Evolutionary conservation across 2,113 vertebrate species (phyloP), one percentile per base, ranked within the genome.

Genomic region (Athene noctua): DNA sequence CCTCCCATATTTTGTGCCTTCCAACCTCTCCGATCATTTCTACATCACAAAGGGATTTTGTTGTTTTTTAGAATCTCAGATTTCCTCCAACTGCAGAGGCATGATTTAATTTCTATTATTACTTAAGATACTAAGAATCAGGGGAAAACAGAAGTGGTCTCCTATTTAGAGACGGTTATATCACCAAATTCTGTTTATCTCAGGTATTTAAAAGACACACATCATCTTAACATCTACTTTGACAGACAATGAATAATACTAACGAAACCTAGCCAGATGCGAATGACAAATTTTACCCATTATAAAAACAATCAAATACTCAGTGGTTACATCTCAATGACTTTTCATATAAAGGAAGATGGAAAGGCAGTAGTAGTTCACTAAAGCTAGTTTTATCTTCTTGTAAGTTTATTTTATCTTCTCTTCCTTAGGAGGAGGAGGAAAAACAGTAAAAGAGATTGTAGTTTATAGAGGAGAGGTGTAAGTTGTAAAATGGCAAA

Each of bases 41-140:
- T 90, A 62, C 80, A 82, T 80, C 54, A 95, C 80, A 94, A 92
- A 91, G 36, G n/a, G 62, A 46, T 85, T 94, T 77, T 74, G 13
- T 22, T 71, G 57, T 49, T 94, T 42, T 49, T 94, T 42, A 65
- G 49, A 92, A 77, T 30, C 66, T 70, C 89, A 72, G 62, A 36
- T 80, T 89, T 95, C 38, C 52, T 92, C 74, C 47, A 47, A 58
- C 57, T 67, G 49, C 86, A 58, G 22, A 94, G 27, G 9, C 21
- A 62, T 27, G 13, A 5, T 82, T 62, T 71, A 71, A 94, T 79
- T 87, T 54, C 32, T 11, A 46, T 78, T 54, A 88, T 80, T 51
- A 87, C 21, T 92, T 92, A 85, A 70, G 20, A 79, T 57, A 65
- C 14, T 58, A 61, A 88, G 25, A 92, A 46, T 38, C n/a, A 46